Conservation (phyloP, 2,113 vertebrate genomes). For the Tachysurus vachellii region DNA sequence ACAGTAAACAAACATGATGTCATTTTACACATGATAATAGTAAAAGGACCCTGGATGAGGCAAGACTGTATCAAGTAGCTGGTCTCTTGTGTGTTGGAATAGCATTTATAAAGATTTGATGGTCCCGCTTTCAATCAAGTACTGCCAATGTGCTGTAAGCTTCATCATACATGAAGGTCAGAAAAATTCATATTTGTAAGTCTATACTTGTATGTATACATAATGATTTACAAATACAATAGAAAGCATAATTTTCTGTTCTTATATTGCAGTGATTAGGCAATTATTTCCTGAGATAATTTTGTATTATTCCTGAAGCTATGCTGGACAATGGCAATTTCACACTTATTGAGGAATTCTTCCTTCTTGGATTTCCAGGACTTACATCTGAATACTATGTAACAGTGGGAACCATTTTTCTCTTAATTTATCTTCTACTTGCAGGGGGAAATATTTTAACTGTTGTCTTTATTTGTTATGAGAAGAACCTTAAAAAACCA, state of each 20-base stretch:
- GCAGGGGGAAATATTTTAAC: conserved; percentile 47
- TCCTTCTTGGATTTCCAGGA: conserved; percentile 49
- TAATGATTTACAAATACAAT: neutral
- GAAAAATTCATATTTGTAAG: neutral
- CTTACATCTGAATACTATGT: conserved; percentile 37
- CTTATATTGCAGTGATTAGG: conserved; percentile 20
- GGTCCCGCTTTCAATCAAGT: neutral
- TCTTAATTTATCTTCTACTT: conserved; percentile 40
- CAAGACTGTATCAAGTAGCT: neutral
- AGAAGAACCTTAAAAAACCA: conserved; percentile 51
- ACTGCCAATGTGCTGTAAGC: neutral
- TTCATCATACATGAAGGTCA: neutral
- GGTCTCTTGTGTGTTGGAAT: neutral
- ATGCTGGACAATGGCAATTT: conserved; percentile 28
- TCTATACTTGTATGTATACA: neutral
- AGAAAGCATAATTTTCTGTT: neutral
- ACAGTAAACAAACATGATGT: neutral
- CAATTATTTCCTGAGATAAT: neutral
- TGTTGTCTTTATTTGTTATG: conserved; percentile 31
- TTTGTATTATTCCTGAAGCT: neutral
- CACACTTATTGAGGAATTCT: conserved; percentile 41
- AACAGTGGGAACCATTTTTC: conserved; percentile 29
- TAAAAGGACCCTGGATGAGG: neutral
- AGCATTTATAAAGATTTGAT: neutral
- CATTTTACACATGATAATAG: neutral